Conservation (phyloP, 2,797 vertebrate species). For the Galaxias olidus region DNA sequence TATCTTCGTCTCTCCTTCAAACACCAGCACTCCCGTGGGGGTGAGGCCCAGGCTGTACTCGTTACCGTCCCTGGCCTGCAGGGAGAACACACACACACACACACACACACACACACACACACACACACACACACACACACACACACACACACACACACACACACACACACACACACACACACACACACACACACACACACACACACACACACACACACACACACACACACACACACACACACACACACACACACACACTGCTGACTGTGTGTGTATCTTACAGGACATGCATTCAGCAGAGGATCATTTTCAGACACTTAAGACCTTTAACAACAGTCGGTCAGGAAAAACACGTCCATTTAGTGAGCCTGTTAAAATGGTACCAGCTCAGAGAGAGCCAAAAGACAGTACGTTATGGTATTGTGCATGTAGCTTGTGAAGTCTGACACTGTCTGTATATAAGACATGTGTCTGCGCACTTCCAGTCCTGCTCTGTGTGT, state of each 20-base stretch:
- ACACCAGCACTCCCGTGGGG: constrained; percentile 96
- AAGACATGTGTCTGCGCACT: too few species aligned
- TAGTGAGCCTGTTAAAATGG: too few species aligned
- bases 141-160: constrained; percentile 9
- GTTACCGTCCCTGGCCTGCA: constrained; percentile 94
- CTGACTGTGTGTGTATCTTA: too few species aligned
- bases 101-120: constrained; percentile 1
- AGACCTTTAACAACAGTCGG: too few species aligned
- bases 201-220: constrained; percentile 8
- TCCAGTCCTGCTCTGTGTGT: background rate
- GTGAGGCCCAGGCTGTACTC: constrained; percentile 97
- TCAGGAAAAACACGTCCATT: too few species aligned
- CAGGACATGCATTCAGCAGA: too few species aligned
- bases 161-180: background rate
- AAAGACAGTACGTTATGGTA: too few species aligned
- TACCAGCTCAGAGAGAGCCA: too few species aligned
- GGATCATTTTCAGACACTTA: too few species aligned
- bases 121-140: background rate
- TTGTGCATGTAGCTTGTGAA: too few species aligned
- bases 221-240: background rate
- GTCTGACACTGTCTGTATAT: too few species aligned
- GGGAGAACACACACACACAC: constrained; percentile 3
- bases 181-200: background rate
- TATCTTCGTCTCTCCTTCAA: constrained; percentile 97
- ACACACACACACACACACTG: background rate